Evolutionary conservation across 35 echinoderm and acorn worm species (phyloP), one percentile per base, ranked within the genome.

Genomic region (Strongylocentrotus purpuratus): DNA sequence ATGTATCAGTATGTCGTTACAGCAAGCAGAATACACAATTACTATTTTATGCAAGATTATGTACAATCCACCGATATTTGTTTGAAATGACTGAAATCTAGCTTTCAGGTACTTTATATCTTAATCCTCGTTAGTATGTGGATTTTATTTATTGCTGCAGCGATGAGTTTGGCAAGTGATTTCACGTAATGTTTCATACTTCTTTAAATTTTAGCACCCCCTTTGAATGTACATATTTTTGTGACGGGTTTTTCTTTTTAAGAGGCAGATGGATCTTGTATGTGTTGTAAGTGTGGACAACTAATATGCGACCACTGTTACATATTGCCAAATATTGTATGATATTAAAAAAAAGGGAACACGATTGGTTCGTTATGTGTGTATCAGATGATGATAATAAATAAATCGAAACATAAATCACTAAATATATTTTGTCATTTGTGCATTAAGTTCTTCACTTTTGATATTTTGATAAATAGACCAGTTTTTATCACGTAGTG

Each of bases 151-250:
- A 78, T 28, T 78, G 65, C 65, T 78, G 65, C 65, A 78, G 65
- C 22, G 65, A 78, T 78, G 65, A 28, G 65, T 78, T 78, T 78
- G 65, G 5, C 25, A n/a, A 78, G 4, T 78, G 65, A 78, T 22
- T 78, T 78, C 65, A 78, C 28, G 65, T 22, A 78, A n/a, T 78
- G 65, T 78, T 78, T 78, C 61, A 78, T 78, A 78, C 20, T 89
- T 89, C 33, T 89, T 33, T 18, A 25, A 89, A 45, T 89, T 85
- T 4, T 41, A 33, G 87, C 45, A 89, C 87, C 12, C 87, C 87
- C 87, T 89, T 33, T 89, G 87, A 89, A 89, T 89, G 87, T 89
- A 89, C 87, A 89, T 89, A 89, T 45, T 89, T 89, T 89, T 89
- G 87, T 89, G 87, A 89, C 87, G 87, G 87, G 87, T 89, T 89